These are phyloP conservation scores for Heteropelma amictum DNA, from an alignment of 2,888 invertebrate species.

Conservation along the genomic window DNA sequence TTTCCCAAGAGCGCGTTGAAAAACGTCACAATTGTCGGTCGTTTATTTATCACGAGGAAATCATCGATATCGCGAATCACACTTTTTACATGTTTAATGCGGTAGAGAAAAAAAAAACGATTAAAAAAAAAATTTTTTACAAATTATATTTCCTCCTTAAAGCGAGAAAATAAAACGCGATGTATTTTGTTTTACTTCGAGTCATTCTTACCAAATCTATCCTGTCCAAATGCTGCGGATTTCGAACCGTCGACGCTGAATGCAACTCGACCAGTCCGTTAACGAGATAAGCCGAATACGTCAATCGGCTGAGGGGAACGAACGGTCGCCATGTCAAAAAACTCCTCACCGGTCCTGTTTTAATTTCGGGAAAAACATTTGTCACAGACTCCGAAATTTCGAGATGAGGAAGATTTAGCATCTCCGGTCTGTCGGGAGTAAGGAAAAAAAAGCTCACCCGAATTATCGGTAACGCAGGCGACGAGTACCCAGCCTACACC, in stretches of 20 bases:
- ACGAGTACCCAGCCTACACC: slow-evolving; percentile 83
- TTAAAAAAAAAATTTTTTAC: no score
- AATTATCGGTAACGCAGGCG: slow-evolving; percentile 84
- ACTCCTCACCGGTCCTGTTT: slow-evolving; percentile 80
- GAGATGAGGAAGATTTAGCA: background rate
- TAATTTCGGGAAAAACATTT: no score
- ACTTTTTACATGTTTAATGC: no score
- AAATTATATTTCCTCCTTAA: no score
- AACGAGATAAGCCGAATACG: slow-evolving; percentile 86
- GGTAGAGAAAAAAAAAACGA: no score
- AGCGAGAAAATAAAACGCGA: background rate
- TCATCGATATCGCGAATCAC: no score
- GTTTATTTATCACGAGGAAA: no score
- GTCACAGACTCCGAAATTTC: no score
- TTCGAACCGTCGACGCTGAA: slow-evolving; percentile 81
- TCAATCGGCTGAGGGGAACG: slow-evolving; percentile 84
- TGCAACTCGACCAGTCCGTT: slow-evolving; percentile 86
- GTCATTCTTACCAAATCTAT: slow-evolving; percentile 81
- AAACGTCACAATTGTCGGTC: no score
- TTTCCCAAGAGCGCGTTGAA: no score
- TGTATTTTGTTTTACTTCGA: background rate
- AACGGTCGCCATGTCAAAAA: slow-evolving; percentile 82
- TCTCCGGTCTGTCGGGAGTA: background rate
- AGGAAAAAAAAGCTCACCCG: slow-evolving; percentile 76
- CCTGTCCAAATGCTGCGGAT: slow-evolving; percentile 82